phyloP scores from a whole-genome alignment of 1,140 invertebrate species.

The silkworm (Bombyx mori) region DNA sequence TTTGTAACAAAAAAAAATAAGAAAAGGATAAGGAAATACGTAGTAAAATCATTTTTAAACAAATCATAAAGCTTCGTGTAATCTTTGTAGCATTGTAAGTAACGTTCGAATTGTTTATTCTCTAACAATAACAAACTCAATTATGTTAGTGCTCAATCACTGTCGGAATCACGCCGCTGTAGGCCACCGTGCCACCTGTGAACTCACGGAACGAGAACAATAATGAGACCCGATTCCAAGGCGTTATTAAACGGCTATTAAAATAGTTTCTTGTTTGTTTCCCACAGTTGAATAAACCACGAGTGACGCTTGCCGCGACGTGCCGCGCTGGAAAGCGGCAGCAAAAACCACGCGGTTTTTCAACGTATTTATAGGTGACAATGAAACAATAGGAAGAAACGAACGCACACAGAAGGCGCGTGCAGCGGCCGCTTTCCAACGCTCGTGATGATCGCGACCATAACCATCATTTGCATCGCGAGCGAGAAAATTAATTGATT shows the following conservation, averaged over 20 bases:
- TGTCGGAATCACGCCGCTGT: too few species aligned
- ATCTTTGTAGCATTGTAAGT: too few species aligned
- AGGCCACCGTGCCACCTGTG: not conserved
- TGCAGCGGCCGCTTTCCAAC: slow-evolving; percentile 52
- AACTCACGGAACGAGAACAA: slow-evolving; percentile 13
- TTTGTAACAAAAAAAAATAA: slow-evolving; percentile 6
- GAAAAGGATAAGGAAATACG: slow-evolving; percentile 3
- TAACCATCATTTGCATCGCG: slow-evolving; percentile 63
- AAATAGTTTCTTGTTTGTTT: slow-evolving; percentile 7
- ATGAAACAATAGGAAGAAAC: slow-evolving; percentile 62
- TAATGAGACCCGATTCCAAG: slow-evolving; percentile 18
- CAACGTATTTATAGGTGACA: slow-evolving; percentile 17
- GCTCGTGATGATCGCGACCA: slow-evolving; percentile 39
- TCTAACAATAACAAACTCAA: too few species aligned
- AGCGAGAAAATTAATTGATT: slow-evolving; percentile 56
- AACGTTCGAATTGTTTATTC: too few species aligned
- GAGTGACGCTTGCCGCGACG: slow-evolving; percentile 2
- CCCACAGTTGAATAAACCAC: slow-evolving; percentile 10
- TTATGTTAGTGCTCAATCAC: not conserved
- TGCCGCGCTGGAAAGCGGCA: slow-evolving; percentile 37
- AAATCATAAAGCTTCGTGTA: too few species aligned
- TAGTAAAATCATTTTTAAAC: too few species aligned
- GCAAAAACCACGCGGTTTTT: slow-evolving; percentile 39
- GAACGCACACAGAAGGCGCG: slow-evolving; percentile 41
- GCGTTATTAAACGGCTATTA: slow-evolving; percentile 14